Conservation (phyloP, 2,888 invertebrate genomes). For the Syrista parreyssii region DNA sequence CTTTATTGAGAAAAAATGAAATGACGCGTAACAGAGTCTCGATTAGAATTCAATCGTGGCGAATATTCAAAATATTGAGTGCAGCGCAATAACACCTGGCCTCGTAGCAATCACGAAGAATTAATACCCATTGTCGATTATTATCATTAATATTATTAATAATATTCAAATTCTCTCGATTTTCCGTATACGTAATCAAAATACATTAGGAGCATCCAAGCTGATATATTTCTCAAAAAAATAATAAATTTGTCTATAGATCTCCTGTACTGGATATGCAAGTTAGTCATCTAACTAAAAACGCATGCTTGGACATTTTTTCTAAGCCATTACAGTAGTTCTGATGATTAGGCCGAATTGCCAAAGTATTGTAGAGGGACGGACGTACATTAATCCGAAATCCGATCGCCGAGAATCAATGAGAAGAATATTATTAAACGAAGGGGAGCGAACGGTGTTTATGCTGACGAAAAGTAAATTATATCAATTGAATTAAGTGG, state of each 20-base stretch:
- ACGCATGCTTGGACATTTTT: not conserved
- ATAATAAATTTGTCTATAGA: not conserved
- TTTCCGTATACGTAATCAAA: not conserved
- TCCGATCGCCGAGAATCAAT: not conserved
- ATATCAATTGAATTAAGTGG: not conserved
- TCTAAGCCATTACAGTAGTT: not conserved
- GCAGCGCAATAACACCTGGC: constrained; percentile 21
- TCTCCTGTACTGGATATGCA: not conserved
- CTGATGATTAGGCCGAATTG: not conserved
- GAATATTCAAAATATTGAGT: constrained; percentile 20
- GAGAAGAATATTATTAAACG: not conserved
- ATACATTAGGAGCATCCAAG: not conserved
- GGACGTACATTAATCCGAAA: not conserved
- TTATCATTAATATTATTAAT: not conserved
- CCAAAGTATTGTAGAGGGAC: not conserved
- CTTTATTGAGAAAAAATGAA: constrained; percentile 7
- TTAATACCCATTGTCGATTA: constrained; percentile 17
- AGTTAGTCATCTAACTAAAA: not conserved
- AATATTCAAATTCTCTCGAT: constrained; percentile 3
- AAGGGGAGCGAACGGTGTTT: not conserved
- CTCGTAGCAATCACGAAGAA: constrained; percentile 20
- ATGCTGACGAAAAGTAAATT: not conserved
- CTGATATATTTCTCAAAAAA: not conserved
- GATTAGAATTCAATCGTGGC: constrained; percentile 17
- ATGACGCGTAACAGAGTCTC: constrained; percentile 4